Conservation (phyloP, 2,113 vertebrate genomes). For the Propithecus coquereli region DNA sequence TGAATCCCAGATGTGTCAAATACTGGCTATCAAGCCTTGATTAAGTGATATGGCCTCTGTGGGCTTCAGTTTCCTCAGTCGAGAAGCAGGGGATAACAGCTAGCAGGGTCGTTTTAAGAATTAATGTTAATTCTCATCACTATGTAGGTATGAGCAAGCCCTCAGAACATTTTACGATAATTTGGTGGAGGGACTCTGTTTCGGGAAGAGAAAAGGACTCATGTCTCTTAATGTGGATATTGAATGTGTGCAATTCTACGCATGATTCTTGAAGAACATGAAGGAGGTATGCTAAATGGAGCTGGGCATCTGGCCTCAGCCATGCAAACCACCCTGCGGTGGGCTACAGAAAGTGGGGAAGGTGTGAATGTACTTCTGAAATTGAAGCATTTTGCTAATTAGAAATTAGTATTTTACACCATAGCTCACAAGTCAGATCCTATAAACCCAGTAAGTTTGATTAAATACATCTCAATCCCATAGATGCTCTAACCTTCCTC, state of each 20-base stretch:
- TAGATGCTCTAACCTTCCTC: background rate
- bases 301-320: background rate
- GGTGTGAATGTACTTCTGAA: background rate
- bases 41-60: background rate
- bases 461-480: background rate
- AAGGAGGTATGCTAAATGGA: background rate
- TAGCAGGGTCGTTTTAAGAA: background rate
- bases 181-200: background rate
- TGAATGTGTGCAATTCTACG: background rate
- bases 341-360: background rate
- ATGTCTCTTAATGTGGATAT: background rate
- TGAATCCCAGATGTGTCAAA: background rate
- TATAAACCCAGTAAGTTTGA: background rate
- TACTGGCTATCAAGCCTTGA: background rate
- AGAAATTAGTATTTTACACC: slow-evolving; percentile 36
- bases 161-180: background rate
- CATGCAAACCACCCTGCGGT: background rate
- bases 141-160: background rate
- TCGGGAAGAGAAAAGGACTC: background rate
- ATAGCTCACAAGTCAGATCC: background rate
- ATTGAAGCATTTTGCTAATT: slow-evolving; percentile 16
- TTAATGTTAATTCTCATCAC: background rate
- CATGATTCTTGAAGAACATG: too few species aligned
- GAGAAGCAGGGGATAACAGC: background rate
- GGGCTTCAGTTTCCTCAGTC: background rate